Conservation (phyloP, 2,113 vertebrate species). For the Semicossyphus pulcher region DNA sequence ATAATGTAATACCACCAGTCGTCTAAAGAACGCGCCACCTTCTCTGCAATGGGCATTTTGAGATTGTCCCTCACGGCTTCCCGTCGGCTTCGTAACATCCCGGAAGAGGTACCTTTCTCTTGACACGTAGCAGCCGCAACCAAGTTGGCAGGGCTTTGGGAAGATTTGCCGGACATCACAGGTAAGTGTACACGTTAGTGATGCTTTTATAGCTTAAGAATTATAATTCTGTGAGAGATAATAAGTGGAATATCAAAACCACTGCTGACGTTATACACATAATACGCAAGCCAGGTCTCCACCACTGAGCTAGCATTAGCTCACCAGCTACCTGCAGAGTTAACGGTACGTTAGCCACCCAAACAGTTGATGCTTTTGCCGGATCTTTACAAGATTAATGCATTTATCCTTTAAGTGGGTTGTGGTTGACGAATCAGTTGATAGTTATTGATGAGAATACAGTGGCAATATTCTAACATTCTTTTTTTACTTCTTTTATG, state of each 20-base stretch:
- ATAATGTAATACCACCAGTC: neutral
- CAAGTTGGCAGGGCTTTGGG: conserved; percentile 59
- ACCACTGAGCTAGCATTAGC: conserved; percentile 37
- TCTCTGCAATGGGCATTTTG: neutral
- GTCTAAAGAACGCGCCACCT: neutral
- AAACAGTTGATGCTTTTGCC: neutral
- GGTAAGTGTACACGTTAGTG: conserved; percentile 36
- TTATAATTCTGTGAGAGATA: too few species aligned
- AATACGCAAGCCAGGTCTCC: neutral
- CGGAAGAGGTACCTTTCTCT: conserved; percentile 69
- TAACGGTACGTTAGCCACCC: conserved; percentile 41
- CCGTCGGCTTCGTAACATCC: conserved; percentile 42
- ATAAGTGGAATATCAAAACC: neutral
- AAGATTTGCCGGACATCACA: conserved; percentile 39
- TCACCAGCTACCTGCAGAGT: conserved; percentile 29
- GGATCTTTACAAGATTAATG: neutral
- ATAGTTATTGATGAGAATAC: neutral
- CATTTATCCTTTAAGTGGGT: neutral
- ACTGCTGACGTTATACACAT: neutral
- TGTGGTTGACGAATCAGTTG: neutral
- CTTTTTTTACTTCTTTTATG: accelerated
- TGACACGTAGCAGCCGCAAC: conserved; percentile 84
- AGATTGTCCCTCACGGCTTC: conserved; percentile 30
- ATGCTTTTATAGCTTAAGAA: neutral
- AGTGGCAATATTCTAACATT: neutral